Conservation (phyloP, 2,113 vertebrate species). For the Chlamydotis undulata region DNA sequence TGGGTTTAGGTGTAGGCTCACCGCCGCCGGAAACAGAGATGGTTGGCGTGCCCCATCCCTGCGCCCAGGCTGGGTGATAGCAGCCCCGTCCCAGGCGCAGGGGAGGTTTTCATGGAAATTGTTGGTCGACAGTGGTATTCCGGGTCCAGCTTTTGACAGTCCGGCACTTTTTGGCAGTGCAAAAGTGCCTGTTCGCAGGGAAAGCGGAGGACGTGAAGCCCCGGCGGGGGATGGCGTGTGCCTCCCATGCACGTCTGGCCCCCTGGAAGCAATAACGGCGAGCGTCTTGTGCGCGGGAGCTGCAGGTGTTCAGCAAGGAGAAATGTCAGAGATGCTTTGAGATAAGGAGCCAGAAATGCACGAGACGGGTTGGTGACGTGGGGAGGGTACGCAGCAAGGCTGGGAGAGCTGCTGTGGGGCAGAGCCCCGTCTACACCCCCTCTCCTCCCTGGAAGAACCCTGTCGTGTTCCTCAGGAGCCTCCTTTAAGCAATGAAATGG, state of each 20-base stretch:
- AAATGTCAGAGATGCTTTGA: background rate
- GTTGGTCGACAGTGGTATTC: rapidly evolving
- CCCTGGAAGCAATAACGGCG: background rate
- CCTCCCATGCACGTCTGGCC: background rate
- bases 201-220: background rate
- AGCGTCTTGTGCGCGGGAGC: rapidly evolving
- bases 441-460: background rate
- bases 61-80: background rate
- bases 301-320: background rate
- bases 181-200: background rate
- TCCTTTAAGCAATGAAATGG: background rate
- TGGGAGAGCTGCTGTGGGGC: background rate
- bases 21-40: rapidly evolving
- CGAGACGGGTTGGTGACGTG: rapidly evolving
- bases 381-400: background rate
- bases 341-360: background rate
- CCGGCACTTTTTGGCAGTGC: rapidly evolving
- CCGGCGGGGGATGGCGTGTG: rapidly evolving
- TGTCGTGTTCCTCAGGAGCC: rapidly evolving
- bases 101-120: background rate
- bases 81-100: background rate
- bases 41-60: background rate
- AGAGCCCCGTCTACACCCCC: background rate
- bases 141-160: rapidly evolving
- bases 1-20: background rate